Evolutionary conservation across 2,888 invertebrate species (phyloP).

Genomic region (Griposia aprilina): DNA sequence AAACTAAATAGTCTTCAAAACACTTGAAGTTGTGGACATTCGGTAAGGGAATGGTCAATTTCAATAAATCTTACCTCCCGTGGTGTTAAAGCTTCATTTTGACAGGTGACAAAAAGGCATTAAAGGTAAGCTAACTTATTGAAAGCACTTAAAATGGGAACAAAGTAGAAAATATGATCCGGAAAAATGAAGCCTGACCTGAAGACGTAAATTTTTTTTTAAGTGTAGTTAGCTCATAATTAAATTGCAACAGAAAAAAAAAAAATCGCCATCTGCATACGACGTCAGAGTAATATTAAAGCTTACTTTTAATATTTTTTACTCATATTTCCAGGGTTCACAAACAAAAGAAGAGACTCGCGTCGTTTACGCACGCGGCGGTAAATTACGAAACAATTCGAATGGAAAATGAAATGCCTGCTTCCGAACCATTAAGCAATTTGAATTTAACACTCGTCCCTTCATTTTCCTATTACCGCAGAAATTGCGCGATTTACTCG

Average conservation of each 20-base stretch:
- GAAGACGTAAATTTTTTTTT: neutral
- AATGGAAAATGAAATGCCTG: slow-evolving; percentile 90
- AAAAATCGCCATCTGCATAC: slow-evolving; percentile 42
- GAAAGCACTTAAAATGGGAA: neutral
- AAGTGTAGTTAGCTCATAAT: slow-evolving; percentile 23
- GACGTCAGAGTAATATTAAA: slow-evolving; percentile 58
- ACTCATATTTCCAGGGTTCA: slow-evolving; percentile 74
- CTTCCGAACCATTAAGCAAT: slow-evolving; percentile 89
- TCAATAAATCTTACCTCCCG: neutral
- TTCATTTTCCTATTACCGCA: slow-evolving; percentile 89
- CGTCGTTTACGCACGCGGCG: slow-evolving; percentile 84
- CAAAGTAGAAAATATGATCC: neutral
- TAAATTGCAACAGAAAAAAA: slow-evolving; percentile 37
- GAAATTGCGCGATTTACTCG: slow-evolving; percentile 82
- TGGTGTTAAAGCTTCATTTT: neutral
- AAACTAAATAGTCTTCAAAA: neutral
- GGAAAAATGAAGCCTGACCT: neutral
- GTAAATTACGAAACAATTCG: slow-evolving; percentile 88
- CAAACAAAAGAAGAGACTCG: slow-evolving; percentile 83
- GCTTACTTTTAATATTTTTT: slow-evolving; percentile 65
- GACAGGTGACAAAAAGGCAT: neutral
- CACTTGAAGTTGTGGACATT: neutral
- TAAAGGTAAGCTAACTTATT: neutral
- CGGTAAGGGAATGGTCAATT: neutral
- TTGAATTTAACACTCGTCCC: slow-evolving; percentile 90